A percentile compares a stretch with the other conserved stretches of the same genome.
Evolutionary conservation across 2,797 vertebrate genomes (phyloP).

Genomic region (Acropternis orthonyx): DNA sequence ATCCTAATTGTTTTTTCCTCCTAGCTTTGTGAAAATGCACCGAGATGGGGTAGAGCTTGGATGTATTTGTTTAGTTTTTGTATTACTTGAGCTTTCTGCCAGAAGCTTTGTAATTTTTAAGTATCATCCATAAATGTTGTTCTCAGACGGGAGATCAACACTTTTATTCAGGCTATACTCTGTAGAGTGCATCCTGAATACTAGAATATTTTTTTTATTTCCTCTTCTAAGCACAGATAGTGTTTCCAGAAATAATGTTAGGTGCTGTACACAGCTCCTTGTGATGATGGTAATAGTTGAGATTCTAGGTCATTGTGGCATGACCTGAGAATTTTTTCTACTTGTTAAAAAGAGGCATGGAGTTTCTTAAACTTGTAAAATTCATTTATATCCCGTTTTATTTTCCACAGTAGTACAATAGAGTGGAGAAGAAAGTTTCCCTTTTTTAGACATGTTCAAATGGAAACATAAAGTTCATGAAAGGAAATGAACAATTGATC

Average conservation of each 20-base stretch:
- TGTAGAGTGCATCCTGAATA: constrained; percentile 22
- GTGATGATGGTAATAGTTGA: neutral
- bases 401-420: neutral
- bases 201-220: neutral
- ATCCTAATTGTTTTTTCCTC: constrained; percentile 22
- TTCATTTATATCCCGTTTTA: constrained; percentile 2
- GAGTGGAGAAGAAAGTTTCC: neutral
- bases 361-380: constrained; percentile 41
- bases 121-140: neutral
- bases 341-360: constrained; percentile 36
- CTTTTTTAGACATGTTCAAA: neutral
- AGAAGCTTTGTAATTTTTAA: constrained; percentile 26
- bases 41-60: neutral
- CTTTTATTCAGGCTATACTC: neutral
- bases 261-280: constrained; percentile 20
- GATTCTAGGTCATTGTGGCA: neutral
- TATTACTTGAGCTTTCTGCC: neutral
- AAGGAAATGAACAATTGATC: neutral
- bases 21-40: neutral
- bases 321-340: neutral
- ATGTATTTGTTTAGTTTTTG: constrained; percentile 16
- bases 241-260: constrained; percentile 37
- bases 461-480: neutral
- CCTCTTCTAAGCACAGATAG: neutral
- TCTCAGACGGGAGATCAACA: constrained; percentile 7